phyloP scores from a whole-genome alignment of 2,797 vertebrate species.

The Tympanoctomys barrerae region DNA sequence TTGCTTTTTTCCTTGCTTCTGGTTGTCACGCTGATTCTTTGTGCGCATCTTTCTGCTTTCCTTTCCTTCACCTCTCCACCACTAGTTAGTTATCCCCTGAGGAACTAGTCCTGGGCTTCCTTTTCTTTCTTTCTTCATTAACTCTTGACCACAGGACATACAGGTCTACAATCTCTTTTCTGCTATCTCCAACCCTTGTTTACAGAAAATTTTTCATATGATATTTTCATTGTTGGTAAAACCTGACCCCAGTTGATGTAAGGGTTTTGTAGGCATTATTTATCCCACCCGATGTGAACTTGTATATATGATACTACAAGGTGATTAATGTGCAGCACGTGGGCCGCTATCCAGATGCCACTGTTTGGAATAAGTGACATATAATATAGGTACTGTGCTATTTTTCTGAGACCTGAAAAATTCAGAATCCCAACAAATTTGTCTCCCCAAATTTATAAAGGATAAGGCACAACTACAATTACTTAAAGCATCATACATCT shows the following conservation, averaged over 20 bases:
- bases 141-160: not conserved
- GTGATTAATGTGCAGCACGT: not conserved
- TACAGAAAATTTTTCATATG: not conserved
- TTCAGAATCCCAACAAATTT: not conserved
- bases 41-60: not conserved
- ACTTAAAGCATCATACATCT: not conserved
- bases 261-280: not conserved
- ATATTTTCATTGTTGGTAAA: conserved; percentile 12
- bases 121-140: not conserved
- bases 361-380: not conserved
- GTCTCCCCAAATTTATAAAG: not conserved
- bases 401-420: conserved; percentile 37
- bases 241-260: not conserved
- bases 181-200: not conserved
- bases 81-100: not conserved
- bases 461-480: not conserved
- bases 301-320: not conserved
- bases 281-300: not conserved
- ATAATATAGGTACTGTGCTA: not conserved
- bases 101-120: not conserved
- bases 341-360: not conserved
- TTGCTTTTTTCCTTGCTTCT: not conserved
- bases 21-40: not conserved
- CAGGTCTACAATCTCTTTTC: not conserved
- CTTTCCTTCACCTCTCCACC: not conserved